Percentiles rank a stretch among this genome's conserved stretches.
These are phyloP conservation scores for Centrocercus urophasianus DNA, from an alignment of 2,113 vertebrate species.

Conservation along the genomic window DNA sequence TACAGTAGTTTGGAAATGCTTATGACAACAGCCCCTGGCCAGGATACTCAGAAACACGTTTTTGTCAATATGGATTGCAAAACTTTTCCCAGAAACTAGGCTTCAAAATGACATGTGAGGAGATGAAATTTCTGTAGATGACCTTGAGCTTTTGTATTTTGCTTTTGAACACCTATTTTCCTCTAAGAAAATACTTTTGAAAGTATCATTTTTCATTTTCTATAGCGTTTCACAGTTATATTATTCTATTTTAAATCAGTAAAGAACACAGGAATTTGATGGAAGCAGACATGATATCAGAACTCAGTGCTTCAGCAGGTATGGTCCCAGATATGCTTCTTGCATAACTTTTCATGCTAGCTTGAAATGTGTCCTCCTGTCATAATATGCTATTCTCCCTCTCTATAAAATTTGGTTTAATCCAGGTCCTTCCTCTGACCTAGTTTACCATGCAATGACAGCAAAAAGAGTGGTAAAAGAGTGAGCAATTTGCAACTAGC, in stretches of 20 bases:
- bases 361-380: not conserved
- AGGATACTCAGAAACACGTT: not conserved
- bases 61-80: slow-evolving; percentile 28
- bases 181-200: not conserved
- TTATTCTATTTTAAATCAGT: not conserved
- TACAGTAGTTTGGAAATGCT: slow-evolving; percentile 43
- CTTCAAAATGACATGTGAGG: not conserved
- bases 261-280: not conserved
- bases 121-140: not conserved
- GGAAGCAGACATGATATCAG: not conserved
- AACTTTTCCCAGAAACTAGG: slow-evolving; percentile 11
- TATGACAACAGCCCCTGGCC: slow-evolving; percentile 39
- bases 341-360: rapidly evolving
- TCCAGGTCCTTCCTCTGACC: not conserved
- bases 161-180: not conserved
- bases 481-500: rapidly evolving
- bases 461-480: not conserved
- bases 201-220: not conserved
- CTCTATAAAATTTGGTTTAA: not conserved
- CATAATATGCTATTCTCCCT: rapidly evolving
- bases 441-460: not conserved
- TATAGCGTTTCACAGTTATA: not conserved
- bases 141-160: not conserved
- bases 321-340: not conserved
- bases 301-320: not conserved